Conservation (phyloP, 2,888 invertebrate species). For the Prenolepis imparis region DNA sequence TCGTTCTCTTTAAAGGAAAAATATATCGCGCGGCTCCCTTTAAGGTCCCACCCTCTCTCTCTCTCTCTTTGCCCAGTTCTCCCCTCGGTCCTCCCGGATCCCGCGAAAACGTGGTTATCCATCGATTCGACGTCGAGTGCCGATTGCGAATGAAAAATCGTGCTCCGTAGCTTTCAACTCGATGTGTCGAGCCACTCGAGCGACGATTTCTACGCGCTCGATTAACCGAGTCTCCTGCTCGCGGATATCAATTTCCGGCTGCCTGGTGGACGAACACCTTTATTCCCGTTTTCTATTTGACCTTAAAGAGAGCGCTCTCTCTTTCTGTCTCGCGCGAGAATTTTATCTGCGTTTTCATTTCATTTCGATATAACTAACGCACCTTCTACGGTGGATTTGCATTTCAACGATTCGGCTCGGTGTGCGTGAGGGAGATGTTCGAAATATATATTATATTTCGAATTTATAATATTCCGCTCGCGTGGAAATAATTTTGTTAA, state of each 20-base stretch:
- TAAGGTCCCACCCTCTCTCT: slow-evolving; percentile 63
- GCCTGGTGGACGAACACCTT: slow-evolving; percentile 57
- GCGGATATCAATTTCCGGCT: slow-evolving; percentile 72
- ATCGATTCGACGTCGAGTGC: slow-evolving; percentile 64
- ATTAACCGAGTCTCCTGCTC: slow-evolving; percentile 66
- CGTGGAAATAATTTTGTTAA: slow-evolving; percentile 42
- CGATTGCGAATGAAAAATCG: slow-evolving; percentile 72
- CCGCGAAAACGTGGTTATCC: slow-evolving; percentile 68
- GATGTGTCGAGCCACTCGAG: slow-evolving; percentile 56
- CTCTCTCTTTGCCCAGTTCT: slow-evolving; percentile 17
- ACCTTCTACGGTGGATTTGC: slow-evolving; percentile 25
- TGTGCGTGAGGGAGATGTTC: slow-evolving; percentile 40
- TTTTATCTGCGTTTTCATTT: slow-evolving; percentile 61
- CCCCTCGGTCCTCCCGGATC: slow-evolving; percentile 23
- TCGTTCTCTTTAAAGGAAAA: slow-evolving; percentile 75
- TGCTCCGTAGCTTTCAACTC: slow-evolving; percentile 63
- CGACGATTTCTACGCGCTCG: slow-evolving; percentile 64
- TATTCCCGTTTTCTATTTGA: slow-evolving; percentile 29
- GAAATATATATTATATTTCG: slow-evolving; percentile 6
- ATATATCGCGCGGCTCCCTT: slow-evolving; percentile 67
- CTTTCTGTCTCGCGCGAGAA: slow-evolving; percentile 11
- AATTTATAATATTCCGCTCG: slow-evolving; percentile 24
- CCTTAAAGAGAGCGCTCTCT: slow-evolving; percentile 37
- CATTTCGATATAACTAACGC: slow-evolving; percentile 27
- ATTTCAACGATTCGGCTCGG: slow-evolving; percentile 31